Conservation (phyloP, 92 coral and sea anemone genomes). For the Metridium senile region DNA sequence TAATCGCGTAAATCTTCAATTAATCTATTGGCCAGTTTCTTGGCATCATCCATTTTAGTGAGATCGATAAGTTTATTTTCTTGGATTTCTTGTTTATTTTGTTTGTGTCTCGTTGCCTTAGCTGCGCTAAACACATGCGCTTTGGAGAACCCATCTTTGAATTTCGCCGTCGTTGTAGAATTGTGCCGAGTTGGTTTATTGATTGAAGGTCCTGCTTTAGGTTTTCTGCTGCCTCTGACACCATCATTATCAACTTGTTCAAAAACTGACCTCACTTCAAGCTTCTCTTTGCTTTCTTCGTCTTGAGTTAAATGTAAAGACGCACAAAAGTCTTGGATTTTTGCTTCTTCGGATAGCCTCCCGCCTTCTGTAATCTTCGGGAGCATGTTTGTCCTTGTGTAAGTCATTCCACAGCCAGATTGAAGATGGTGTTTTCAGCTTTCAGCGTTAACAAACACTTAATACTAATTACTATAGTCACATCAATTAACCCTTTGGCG, state of each 20-base stretch:
- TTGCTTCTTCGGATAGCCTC: slow-evolving; percentile 31
- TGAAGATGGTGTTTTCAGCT: neutral
- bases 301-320: slow-evolving; percentile 36
- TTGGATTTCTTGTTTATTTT: neutral
- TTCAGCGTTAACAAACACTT: too few species aligned
- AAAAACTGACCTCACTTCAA: slow-evolving; percentile 5
- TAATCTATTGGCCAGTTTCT: neutral
- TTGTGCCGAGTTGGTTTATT: neutral
- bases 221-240: neutral
- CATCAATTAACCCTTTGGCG: too few species aligned
- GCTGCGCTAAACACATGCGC: neutral
- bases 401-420: too few species aligned
- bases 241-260: neutral
- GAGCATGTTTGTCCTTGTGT: neutral
- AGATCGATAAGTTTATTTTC: slow-evolving; percentile 9
- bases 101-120: neutral
- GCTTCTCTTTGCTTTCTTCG: slow-evolving; percentile 11
- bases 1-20: slow-evolving; percentile 1
- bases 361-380: slow-evolving; percentile 65
- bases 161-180: neutral
- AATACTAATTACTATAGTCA: too few species aligned
- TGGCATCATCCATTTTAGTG: slow-evolving; percentile 2
- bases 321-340: slow-evolving; percentile 54
- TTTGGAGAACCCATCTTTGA: slow-evolving; percentile 10
- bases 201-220: neutral